These are phyloP conservation scores for Myotis daubentonii DNA, from an alignment of 2,797 vertebrate genomes.

Conservation along the genomic window DNA sequence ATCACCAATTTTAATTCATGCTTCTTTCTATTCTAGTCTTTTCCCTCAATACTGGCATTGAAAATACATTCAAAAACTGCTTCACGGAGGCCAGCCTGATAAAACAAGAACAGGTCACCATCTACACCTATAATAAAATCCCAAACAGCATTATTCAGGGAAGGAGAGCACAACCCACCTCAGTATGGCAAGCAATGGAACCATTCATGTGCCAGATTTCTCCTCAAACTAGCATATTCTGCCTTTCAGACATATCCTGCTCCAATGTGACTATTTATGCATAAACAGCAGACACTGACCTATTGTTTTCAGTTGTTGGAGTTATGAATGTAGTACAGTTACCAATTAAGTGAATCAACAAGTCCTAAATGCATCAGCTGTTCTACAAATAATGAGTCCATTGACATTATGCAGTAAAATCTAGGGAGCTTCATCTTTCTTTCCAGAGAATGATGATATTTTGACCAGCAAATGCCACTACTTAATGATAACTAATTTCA, in stretches of 20 bases:
- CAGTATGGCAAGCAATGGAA: background rate
- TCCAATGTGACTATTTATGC: conserved; percentile 52
- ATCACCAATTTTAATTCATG: conserved; percentile 40
- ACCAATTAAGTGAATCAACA: conserved; percentile 70
- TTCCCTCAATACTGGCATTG: conserved; percentile 21
- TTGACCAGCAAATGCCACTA: conserved; percentile 64
- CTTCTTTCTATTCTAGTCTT: conserved; percentile 23
- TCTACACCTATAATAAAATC: background rate
- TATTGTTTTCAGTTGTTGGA: conserved; percentile 32
- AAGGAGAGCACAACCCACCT: conserved; percentile 44
- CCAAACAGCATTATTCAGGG: background rate
- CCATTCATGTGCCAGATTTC: background rate
- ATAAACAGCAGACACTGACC: conserved; percentile 64
- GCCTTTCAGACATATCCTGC: conserved; percentile 20
- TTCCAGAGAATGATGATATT: conserved; percentile 40
- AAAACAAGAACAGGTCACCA: background rate
- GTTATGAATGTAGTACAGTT: conserved; percentile 57
- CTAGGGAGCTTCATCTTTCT: conserved; percentile 47
- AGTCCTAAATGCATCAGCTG: conserved; percentile 68
- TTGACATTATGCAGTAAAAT: conserved; percentile 47
- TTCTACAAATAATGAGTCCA: conserved; percentile 66
- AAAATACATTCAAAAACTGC: conserved; percentile 53
- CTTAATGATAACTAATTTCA: conserved; percentile 51
- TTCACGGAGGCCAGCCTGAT: background rate
- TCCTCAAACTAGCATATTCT: conserved; percentile 17